Percentiles rank a stretch among this genome's conserved stretches.
Conservation (phyloP, 2,888 invertebrate species). For the Pediacus dermestoides region DNA sequence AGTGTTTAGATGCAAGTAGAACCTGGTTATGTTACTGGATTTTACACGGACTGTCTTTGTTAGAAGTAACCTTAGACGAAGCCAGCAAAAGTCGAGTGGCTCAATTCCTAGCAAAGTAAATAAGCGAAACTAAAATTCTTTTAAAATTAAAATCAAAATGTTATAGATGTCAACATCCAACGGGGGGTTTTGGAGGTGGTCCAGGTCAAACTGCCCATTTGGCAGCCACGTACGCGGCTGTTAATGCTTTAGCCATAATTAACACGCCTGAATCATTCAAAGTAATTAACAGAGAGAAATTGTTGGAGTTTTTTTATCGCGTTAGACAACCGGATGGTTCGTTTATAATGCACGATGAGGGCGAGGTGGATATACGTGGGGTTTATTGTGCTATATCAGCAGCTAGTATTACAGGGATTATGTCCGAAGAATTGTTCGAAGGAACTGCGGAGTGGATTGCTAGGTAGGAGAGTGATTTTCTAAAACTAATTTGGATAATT, state of each 20-base stretch:
- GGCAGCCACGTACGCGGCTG: conserved; percentile 96
- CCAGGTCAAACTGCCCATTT: conserved; percentile 90
- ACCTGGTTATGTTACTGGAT: conserved; percentile 99
- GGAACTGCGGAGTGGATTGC: conserved; percentile 90
- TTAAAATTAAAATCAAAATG: conserved; percentile 1
- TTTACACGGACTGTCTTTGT: conserved; percentile 79
- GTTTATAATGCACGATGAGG: conserved; percentile 86
- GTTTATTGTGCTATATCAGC: conserved; percentile 95
- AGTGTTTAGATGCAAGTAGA: conserved; percentile 88
- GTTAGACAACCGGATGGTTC: conserved; percentile 83
- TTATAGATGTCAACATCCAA: conserved; percentile 67
- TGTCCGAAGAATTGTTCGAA: conserved; percentile 72
- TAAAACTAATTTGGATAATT: conserved; percentile 7
- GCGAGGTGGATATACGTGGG: conserved; percentile 92
- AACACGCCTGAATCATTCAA: conserved; percentile 75
- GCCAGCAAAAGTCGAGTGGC: conserved; percentile 55
- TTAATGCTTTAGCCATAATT: conserved; percentile 87
- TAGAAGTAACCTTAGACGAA: conserved; percentile 62
- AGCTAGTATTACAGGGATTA: conserved; percentile 80
- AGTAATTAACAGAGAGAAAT: conserved; percentile 73
- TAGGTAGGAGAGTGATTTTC: conserved; percentile 49
- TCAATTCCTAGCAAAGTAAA: conserved; percentile 58
- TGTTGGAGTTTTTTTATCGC: conserved; percentile 74
- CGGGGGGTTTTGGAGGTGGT: conserved; percentile 92
- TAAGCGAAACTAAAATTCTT: conserved; percentile 3